Percentiles rank a stretch among this genome's conserved stretches.
Evolutionary conservation across 2,888 invertebrate species (phyloP).

Genomic region (Synergus gifuensis): DNA sequence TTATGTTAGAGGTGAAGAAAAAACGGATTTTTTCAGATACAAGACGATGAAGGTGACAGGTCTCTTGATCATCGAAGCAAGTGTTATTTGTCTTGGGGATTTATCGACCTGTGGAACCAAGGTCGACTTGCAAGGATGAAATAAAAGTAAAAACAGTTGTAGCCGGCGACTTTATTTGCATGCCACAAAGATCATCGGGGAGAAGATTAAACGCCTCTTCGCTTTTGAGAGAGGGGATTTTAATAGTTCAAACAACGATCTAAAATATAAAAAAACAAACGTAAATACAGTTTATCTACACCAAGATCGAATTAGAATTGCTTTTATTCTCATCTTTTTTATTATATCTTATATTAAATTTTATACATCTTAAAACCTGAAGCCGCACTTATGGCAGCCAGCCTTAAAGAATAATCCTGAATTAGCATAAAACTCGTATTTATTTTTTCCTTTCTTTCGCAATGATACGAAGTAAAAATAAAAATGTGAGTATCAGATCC

Average conservation of each 20-base stretch:
- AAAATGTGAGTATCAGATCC: background rate
- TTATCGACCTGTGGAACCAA: conserved; percentile 28
- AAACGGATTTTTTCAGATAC: background rate
- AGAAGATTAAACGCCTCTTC: background rate
- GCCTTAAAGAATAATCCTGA: too few species aligned
- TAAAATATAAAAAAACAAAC: too few species aligned
- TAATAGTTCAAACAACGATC: too few species aligned
- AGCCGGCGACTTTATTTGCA: conserved; percentile 31
- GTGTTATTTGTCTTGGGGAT: conserved; percentile 35
- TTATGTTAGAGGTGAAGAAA: background rate
- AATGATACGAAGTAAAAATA: background rate
- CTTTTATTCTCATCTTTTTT: too few species aligned
- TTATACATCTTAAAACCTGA: too few species aligned
- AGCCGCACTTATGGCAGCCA: too few species aligned
- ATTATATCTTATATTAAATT: too few species aligned
- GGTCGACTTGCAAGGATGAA: conserved; percentile 34
- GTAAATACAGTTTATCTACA: too few species aligned
- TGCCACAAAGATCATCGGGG: conserved; percentile 7
- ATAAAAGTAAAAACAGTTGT: conserved; percentile 32
- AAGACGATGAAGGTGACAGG: conserved; percentile 31
- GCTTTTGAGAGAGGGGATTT: background rate
- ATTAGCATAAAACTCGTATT: background rate
- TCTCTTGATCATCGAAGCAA: conserved; percentile 32
- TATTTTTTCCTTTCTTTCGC: background rate
- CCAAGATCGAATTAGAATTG: too few species aligned